Evolutionary conservation across 2,113 vertebrate species (phyloP), one percentile per base, ranked within the genome.

Genomic region (Malurus melanocephalus): DNA sequence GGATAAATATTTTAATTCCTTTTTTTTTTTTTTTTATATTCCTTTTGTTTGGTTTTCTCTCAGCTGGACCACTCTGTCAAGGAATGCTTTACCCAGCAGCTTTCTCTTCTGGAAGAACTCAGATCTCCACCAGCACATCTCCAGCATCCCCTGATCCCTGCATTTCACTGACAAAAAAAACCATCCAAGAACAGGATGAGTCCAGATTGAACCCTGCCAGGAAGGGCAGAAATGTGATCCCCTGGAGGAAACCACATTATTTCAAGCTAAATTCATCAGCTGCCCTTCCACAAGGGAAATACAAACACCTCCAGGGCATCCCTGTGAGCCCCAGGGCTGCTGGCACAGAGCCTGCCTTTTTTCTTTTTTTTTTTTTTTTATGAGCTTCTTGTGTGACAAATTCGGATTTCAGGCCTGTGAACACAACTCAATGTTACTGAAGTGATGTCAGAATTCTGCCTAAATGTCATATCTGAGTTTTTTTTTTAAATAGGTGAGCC

Each of bases 1-100:
- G 64, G 59, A 82, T 80, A 93, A 95, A 93, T 88, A 93, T 88
- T 95, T 80, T 93, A 93, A 96, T 88, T 88, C 73, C 61, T 83
- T 21, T 56, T 49, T 15, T 67, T 56, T 49, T 15, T 67, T 55
- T 16, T 64, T 43, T 43, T 57, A 33, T 73, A 52, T 51, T 53
- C 4, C 9, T 67, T 78, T 48, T 21, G 11, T 88, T 94, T 91
- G 81, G 26, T 89, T 94, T 94, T 69, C 52, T 62, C 45, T 35
- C 88, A 95, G 95, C 88, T 79, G 85, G 84, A 95, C 40, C 48
- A 10, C 81, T 81, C 74, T 62, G 65, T 60, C 78, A 95, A 96
- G 81, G 74, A 94, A 88, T 45, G 43, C 80, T 82, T 89, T 73
- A 55, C 80, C 67, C 77, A 87, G 69, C 67, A 69, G 52, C 61